Percentiles rank a stretch among this genome's conserved stretches.
phyloP scores from a whole-genome alignment of 92 coral and sea anemone genomes.

The Pocillopora meandrina region DNA sequence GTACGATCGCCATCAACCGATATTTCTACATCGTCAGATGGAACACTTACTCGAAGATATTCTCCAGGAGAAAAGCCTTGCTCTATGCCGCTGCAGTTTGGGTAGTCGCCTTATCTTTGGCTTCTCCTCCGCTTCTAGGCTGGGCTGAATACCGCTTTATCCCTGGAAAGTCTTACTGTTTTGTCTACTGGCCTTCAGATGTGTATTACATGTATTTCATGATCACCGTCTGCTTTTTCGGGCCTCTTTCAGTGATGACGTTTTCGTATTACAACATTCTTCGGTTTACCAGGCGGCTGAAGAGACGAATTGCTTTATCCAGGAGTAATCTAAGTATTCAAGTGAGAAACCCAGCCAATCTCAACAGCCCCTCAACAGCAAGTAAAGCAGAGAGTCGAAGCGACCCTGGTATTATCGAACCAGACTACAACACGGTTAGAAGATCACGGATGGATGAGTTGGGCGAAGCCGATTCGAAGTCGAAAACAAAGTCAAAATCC shows the following conservation, averaged over 20 bases:
- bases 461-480: neutral
- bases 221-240: constrained; percentile 60
- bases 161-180: constrained; percentile 69
- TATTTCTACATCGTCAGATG: constrained; percentile 72
- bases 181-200: constrained; percentile 68
- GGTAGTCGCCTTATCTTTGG: constrained; percentile 50
- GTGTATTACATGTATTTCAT: constrained; percentile 68
- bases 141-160: constrained; percentile 69
- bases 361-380: neutral
- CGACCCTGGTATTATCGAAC: neutral
- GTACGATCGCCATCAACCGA: constrained; percentile 67
- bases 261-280: constrained; percentile 60
- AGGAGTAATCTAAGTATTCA: neutral
- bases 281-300: constrained; percentile 16
- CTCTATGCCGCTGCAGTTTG: constrained; percentile 44
- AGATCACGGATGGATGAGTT: neutral
- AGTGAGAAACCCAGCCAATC: neutral
- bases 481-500: neutral
- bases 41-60: constrained; percentile 48
- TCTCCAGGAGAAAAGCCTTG: constrained; percentile 30
- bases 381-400: neutral
- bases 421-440: neutral
- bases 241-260: constrained; percentile 58
- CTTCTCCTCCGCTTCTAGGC: constrained; percentile 69
- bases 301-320: neutral